Evolutionary conservation across 2,888 invertebrate species (phyloP).

Genomic region (Aphidius colemani): DNA sequence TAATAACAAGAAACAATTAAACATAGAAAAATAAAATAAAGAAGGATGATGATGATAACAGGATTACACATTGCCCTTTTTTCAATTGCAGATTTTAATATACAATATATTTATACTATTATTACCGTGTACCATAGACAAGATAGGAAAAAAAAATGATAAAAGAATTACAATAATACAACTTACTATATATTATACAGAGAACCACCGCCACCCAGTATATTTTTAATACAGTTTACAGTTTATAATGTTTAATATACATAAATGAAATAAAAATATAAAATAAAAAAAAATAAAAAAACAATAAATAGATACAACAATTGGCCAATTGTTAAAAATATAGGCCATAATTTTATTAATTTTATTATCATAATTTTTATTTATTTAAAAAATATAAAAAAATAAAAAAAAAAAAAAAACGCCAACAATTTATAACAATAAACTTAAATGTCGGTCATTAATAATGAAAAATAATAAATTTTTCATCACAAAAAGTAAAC

Average conservation of each 20-base stretch:
- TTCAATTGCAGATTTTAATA: constrained; percentile 36
- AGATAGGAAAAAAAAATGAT: constrained; percentile 40
- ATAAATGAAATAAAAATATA: constrained; percentile 47
- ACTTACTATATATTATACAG: constrained; percentile 59
- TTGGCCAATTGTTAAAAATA: constrained; percentile 10
- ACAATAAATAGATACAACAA: constrained; percentile 16
- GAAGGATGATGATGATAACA: constrained; percentile 8
- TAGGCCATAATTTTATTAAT: constrained; percentile 10
- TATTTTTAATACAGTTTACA: constrained; percentile 61
- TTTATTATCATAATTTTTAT: constrained; percentile 2
- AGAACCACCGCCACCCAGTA: constrained; percentile 60
- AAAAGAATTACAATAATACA: constrained; percentile 56
- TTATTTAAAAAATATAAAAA: constrained; percentile 9
- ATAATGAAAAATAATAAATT: too few species aligned
- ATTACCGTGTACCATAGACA: constrained; percentile 32
- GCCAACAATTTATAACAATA: too few species aligned
- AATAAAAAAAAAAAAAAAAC: background rate
- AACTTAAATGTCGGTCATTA: too few species aligned
- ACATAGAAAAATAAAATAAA: constrained; percentile 19
- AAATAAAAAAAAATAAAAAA: constrained; percentile 24
- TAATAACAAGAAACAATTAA: constrained; percentile 17
- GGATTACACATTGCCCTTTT: background rate
- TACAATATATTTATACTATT: constrained; percentile 59
- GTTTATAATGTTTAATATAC: constrained; percentile 61
- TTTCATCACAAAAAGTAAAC: too few species aligned